Percentiles rank a stretch among this genome's conserved stretches.
Conservation (phyloP, 2,797 vertebrate genomes). For the Syngnathus rostellatus region DNA sequence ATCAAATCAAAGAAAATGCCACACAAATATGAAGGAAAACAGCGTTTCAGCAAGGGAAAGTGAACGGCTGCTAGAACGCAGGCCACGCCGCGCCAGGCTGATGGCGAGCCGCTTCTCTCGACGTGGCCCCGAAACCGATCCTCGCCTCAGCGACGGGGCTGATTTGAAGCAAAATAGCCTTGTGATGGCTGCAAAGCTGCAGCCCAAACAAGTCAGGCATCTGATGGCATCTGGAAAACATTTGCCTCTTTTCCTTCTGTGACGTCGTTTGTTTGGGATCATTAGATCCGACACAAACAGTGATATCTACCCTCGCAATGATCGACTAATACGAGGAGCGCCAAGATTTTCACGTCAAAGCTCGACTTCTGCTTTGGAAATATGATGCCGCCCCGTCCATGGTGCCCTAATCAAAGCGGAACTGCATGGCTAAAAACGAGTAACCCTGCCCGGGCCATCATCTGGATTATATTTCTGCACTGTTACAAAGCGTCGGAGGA, state of each 20-base stretch:
- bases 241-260: slow-evolving; percentile 64
- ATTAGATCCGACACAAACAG: no score
- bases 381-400: no score
- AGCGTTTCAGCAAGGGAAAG: no score
- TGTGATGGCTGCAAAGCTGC: slow-evolving; percentile 74
- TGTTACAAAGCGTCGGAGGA: slow-evolving; percentile 19
- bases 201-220: slow-evolving; percentile 78
- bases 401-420: not conserved
- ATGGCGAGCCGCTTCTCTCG: slow-evolving; percentile 26
- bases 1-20: no score
- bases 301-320: no score
- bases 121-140: slow-evolving; percentile 41
- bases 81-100: no score
- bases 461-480: slow-evolving; percentile 80
- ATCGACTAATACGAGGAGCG: no score
- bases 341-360: no score
- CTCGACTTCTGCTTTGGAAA: no score
- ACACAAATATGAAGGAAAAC: no score
- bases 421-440: not conserved
- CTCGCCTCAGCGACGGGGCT: slow-evolving; percentile 52
- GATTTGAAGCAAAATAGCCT: slow-evolving; percentile 58
- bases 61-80: slow-evolving; percentile 1
- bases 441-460: slow-evolving; percentile 42
- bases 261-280: slow-evolving; percentile 80
- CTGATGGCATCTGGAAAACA: slow-evolving; percentile 93